A percentile compares a stretch with the other conserved stretches of the same genome.
phyloP scores from a whole-genome alignment of 2,113 vertebrate genomes.

The Halichoeres trimaculatus region DNA sequence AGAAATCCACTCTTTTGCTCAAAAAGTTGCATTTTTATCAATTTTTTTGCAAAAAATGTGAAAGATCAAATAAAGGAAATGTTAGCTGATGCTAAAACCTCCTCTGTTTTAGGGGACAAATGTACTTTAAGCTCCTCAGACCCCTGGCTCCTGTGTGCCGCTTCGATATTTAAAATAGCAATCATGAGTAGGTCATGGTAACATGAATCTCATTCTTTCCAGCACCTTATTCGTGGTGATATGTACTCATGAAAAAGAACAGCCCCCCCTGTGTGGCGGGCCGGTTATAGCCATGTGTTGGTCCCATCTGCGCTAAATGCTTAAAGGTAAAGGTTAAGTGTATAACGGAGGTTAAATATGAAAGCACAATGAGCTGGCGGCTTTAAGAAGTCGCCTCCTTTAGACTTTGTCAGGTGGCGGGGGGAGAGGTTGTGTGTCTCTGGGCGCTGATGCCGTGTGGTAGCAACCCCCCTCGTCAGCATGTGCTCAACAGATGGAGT shows the following conservation, averaged over 20 bases:
- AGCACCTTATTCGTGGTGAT: slow-evolving; percentile 70
- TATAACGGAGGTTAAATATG: slow-evolving; percentile 76
- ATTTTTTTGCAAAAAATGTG: too few species aligned
- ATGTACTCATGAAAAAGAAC: slow-evolving; percentile 73
- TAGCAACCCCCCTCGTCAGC: slow-evolving; percentile 63
- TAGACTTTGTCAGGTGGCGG: slow-evolving; percentile 68
- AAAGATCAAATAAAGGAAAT: background rate
- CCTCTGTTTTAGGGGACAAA: background rate
- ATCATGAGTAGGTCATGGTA: slow-evolving; percentile 71
- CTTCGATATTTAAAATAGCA: slow-evolving; percentile 76
- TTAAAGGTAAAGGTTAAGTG: slow-evolving; percentile 79
- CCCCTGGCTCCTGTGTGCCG: slow-evolving; percentile 56
- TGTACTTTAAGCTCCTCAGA: slow-evolving; percentile 57
- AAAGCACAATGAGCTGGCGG: slow-evolving; percentile 70
- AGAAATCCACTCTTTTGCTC: too few species aligned
- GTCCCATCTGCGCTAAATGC: slow-evolving; percentile 52
- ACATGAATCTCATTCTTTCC: slow-evolving; percentile 77
- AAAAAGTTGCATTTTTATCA: background rate
- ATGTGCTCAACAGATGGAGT: slow-evolving; percentile 71
- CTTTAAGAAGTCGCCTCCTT: slow-evolving; percentile 68
- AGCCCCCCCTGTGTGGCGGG: slow-evolving; percentile 43
- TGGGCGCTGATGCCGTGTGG: slow-evolving; percentile 63
- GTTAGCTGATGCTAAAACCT: background rate
- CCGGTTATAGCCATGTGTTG: slow-evolving; percentile 49
- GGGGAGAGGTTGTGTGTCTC: slow-evolving; percentile 42